Percentiles rank a stretch among this genome's conserved stretches.
Conservation (phyloP, 2,888 invertebrate species). For the Pyrrhia umbra region DNA sequence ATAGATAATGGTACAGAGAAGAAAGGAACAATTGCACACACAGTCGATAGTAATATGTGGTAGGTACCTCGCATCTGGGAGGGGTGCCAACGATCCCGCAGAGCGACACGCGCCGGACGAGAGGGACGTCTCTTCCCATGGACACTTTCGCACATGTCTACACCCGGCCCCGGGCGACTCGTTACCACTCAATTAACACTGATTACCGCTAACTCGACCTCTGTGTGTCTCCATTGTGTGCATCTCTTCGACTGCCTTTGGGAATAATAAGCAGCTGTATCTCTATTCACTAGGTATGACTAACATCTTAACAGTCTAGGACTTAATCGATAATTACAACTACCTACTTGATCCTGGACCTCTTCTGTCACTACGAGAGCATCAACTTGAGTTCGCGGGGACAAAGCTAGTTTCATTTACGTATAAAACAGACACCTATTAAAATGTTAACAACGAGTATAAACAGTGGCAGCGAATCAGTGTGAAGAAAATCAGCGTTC, state of each 20-base stretch:
- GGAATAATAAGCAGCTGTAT: slow-evolving; percentile 66
- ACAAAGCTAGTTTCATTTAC: slow-evolving; percentile 69
- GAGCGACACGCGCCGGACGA: slow-evolving; percentile 77
- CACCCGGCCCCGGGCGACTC: slow-evolving; percentile 68
- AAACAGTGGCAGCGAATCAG: slow-evolving; percentile 56
- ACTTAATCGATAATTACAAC: slow-evolving; percentile 59
- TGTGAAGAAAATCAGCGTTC: slow-evolving; percentile 59
- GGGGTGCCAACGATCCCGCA: slow-evolving; percentile 73
- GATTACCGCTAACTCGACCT: slow-evolving; percentile 77
- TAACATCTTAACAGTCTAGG: slow-evolving; percentile 60
- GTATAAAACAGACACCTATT: slow-evolving; percentile 28
- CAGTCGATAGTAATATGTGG: slow-evolving; percentile 57
- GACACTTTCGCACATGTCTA: slow-evolving; percentile 70
- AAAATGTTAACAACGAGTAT: slow-evolving; percentile 30
- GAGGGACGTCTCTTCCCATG: slow-evolving; percentile 78
- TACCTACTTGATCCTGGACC: slow-evolving; percentile 45
- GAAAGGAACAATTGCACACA: slow-evolving; percentile 60
- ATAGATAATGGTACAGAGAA: slow-evolving; percentile 54
- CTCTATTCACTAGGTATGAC: slow-evolving; percentile 57
- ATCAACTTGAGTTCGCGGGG: slow-evolving; percentile 56
- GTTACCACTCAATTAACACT: slow-evolving; percentile 80
- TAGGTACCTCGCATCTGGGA: slow-evolving; percentile 75
- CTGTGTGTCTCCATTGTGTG: slow-evolving; percentile 67
- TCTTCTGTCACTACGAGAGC: slow-evolving; percentile 41
- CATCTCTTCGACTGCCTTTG: slow-evolving; percentile 63